These are phyloP conservation scores for Osmoderma eremita DNA, from an alignment of 2,888 invertebrate genomes.

Conservation along the genomic window DNA sequence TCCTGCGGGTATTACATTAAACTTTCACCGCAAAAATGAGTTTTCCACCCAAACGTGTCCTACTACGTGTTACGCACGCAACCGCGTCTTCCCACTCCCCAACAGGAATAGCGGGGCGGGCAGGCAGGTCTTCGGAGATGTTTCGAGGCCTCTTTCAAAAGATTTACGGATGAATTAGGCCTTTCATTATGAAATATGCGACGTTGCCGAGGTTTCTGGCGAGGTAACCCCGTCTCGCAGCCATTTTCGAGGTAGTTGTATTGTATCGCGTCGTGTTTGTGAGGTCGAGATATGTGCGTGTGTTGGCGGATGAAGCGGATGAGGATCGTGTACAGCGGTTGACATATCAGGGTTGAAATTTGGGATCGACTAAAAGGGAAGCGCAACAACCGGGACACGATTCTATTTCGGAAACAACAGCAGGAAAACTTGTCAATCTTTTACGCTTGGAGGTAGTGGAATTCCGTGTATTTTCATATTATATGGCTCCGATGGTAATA, in stretches of 20 bases:
- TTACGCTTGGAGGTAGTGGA: conserved; percentile 17
- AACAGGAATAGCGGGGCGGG: too few relatives aligned
- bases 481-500: too few relatives aligned
- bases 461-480: conserved; percentile 9
- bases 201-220: conserved; percentile 7
- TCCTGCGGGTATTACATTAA: conserved; percentile 9
- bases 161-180: conserved; percentile 33
- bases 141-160: conserved; percentile 19
- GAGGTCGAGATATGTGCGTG: background rate
- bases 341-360: conserved; percentile 19
- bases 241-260: background rate
- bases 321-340: conserved; percentile 7
- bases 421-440: conserved; percentile 15
- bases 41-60: conserved; percentile 1
- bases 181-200: conserved; percentile 36
- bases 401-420: conserved; percentile 27
- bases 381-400: conserved; percentile 13
- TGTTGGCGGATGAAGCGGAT: conserved; percentile 5
- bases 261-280: background rate
- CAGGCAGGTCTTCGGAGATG: conserved; percentile 15
- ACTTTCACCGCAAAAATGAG: conserved; percentile 16
- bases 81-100: too few relatives aligned
- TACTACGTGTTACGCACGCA: background rate
- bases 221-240: background rate
- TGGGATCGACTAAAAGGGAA: conserved; percentile 16